These are phyloP conservation scores for Sitta europaea DNA, from an alignment of 2,113 vertebrate species.

Conservation along the genomic window DNA sequence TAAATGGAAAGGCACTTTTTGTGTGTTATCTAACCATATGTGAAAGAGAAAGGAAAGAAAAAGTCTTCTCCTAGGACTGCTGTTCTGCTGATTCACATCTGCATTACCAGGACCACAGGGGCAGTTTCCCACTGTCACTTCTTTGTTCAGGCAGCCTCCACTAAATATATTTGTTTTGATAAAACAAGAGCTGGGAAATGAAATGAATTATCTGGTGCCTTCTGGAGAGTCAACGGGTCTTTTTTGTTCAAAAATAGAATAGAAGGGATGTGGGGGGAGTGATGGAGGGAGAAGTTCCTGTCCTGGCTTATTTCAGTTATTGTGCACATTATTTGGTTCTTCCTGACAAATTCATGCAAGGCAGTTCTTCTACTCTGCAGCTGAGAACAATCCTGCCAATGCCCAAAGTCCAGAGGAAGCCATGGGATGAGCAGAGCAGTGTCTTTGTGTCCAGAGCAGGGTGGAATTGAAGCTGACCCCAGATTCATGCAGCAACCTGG, in stretches of 20 bases:
- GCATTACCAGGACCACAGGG: not conserved
- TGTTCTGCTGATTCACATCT: not conserved
- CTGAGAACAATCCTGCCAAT: not conserved
- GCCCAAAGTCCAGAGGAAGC: not conserved
- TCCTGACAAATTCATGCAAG: not conserved
- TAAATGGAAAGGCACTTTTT: not conserved
- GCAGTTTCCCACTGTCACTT: not conserved
- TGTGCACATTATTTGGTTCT: not conserved
- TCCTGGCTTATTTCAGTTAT: not conserved
- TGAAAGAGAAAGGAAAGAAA: not conserved
- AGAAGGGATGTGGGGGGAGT: not conserved
- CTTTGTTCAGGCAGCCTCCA: not conserved
- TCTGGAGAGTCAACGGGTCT: not conserved
- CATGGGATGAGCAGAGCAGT: accelerated
- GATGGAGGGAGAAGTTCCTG: not conserved
- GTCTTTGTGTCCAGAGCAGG: not conserved
- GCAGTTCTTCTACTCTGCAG: not conserved
- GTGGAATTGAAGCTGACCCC: not conserved
- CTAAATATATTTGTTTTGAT: not conserved
- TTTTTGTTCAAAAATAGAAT: not conserved
- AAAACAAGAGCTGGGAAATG: not conserved
- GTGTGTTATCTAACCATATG: not conserved
- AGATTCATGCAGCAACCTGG: not conserved
- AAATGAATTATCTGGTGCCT: constrained; percentile 1
- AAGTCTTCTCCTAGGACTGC: not conserved